Base-by-base conservation (phyloP, 2,797 vertebrate genomes). In the Taenioides sp. region DNA sequence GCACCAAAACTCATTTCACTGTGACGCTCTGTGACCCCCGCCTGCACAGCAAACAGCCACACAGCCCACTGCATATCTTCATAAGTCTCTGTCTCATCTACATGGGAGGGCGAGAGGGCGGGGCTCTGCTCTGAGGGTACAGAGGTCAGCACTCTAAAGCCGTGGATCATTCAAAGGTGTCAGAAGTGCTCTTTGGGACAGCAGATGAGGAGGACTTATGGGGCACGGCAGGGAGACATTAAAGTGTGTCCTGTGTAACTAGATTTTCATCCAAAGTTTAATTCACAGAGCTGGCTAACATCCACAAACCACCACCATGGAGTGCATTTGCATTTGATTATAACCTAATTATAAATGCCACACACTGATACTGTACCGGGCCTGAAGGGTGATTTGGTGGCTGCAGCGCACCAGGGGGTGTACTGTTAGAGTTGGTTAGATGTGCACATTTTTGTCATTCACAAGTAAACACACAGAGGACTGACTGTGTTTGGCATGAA, bases 31-130 rank as follows among this genome's bases (percentile, higher is more conserved):
- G 70, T 79, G 79, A 82, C 73, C 65, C 49, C 27, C 27, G 34
- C 65, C 65, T 67, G 71, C 76, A 61, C 78, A 64, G 71, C 78
- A 68, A 23, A 37, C 66, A n/a, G 20, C 66, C 66, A 75, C 84
- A 80, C 81, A 82, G 78, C 86, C 76, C 75, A 77, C 73, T 87
- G 87, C 87, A 87, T 82, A 84, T 91, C 90, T 94, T 91, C 88
- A 93, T 92, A 84, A 80, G 84, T 93, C 91, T 92, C 89, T 86
- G 88, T 92, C 92, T 93, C 87, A 94, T 94, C 91, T 93, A 86
- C 91, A 92, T 93, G 83, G 77, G 60, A 71, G 82, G 82, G 81
- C 23, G 79, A 80, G 74, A 79, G 79, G 85, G 77, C 50, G 80
- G 83, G 80, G 77, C 79, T 77, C 80, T 79, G 60, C 85, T 87